A percentile compares a stretch with the other conserved stretches of the same genome.
Conservation (phyloP, 2,797 vertebrate genomes). For the Myripristis murdjan region DNA sequence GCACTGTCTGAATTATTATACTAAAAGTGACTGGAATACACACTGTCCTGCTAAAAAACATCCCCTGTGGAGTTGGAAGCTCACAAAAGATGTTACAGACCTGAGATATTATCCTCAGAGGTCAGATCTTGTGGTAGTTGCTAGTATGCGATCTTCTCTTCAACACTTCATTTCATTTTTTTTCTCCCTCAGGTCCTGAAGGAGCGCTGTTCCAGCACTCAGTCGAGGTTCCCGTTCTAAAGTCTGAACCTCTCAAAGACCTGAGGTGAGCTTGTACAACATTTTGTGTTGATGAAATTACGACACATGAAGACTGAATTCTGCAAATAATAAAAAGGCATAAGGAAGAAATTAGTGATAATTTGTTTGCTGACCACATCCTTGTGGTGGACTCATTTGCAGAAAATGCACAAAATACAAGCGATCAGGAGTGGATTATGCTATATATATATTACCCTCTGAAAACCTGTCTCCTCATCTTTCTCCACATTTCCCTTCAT, state of each 20-base stretch:
- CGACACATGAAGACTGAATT: neutral
- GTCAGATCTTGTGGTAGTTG: neutral
- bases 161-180: neutral
- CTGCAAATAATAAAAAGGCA: neutral
- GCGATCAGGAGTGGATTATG: neutral
- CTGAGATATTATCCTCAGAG: too few relatives aligned
- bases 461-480: neutral
- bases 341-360: neutral
- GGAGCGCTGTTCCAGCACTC: slow-evolving; percentile 94
- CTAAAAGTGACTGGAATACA: neutral
- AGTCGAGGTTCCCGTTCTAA: slow-evolving; percentile 92
- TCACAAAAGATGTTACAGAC: too few relatives aligned
- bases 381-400: neutral
- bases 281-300: neutral
- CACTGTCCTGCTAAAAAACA: neutral
- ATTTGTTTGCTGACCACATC: neutral
- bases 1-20: neutral
- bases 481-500: neutral
- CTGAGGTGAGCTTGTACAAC: slow-evolving; percentile 86
- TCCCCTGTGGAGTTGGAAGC: too few relatives aligned
- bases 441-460: too few relatives aligned
- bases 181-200: slow-evolving; percentile 78
- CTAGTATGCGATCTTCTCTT: neutral
- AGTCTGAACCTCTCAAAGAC: slow-evolving; percentile 90
- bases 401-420: neutral